Evolutionary conservation across 2,797 vertebrate genomes (phyloP), one percentile per base, ranked within the genome.

Genomic region (Clarias laeviceps): DNA sequence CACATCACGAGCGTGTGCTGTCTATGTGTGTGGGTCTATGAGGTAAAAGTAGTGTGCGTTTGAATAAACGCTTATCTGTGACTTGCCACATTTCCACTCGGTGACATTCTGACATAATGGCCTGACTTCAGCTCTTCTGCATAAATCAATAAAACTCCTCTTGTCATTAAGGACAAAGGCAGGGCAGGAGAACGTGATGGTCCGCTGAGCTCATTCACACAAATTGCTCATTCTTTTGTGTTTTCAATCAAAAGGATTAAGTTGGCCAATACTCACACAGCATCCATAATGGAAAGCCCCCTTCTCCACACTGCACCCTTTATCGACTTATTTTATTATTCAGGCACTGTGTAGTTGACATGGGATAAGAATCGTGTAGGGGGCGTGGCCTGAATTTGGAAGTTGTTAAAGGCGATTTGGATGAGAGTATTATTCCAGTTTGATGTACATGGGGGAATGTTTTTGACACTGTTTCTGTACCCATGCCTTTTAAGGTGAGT

Each of bases 221-320:
- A 81, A 81, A 85, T 73, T 82, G 72, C 82, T 85, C 68, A 17
- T 37, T n/a, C 59, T 57, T 61, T 82, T 72, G 64, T 32, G 56
- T 84, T 87, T 88, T 83, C 69, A 89, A 85, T 85, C 73, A 83
- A 83, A 57, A 78, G 40, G 86, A 90, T 88, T 88, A 86, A 85
- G 68, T 40, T 59, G 32, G 74, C 20, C 14, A 85, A 64, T 73
- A 82, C 29, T 56, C 59, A 61, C n/a, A 65, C 37, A 40, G 82
- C 72, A 20, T 34, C 57, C 54, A 50, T 86, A 84, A 86, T 85
- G 73, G 73, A 88, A 69, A 68, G 37, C 5, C 62, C 29, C 70
- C 37, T 65, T 8, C 24, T 79, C 77, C 59, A 27, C 22, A 34
- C 32, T 0, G 32, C 32, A 40, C 6, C 2, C 6, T 34, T 56